Evolutionary conservation across 2,113 vertebrate genomes (phyloP), one percentile per base, ranked within the genome.

Genomic region (Bostrychus sinensis): DNA sequence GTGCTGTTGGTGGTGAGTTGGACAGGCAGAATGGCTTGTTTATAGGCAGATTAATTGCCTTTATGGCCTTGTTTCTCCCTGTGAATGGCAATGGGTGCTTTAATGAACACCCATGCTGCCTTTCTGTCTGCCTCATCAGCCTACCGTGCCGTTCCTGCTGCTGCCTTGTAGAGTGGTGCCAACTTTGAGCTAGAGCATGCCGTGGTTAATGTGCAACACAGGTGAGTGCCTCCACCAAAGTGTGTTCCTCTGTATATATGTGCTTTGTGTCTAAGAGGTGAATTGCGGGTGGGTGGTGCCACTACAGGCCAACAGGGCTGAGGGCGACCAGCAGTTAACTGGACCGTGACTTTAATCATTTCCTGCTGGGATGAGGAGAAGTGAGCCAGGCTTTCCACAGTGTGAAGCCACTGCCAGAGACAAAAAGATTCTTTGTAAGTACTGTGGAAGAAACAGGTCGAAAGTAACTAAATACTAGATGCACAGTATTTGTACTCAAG

Each of bases 31-130:
- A 83, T 87, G 66, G 85, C 86, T 87, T 88, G 86, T 90, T 90
- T 88, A 87, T 84, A 71, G 67, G 62, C 77, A 86, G 83, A 89
- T 88, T 77, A 86, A 90, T 89, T 86, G 83, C 85, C 81, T 89
- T 84, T 81, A 90, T 83, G 77, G 86, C 87, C 81, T 80, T 83
- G 84, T 86, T 90, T 81, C 78, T 84, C 73, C 56, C 66, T 36
- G 42, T 85, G 82, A 89, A 81, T 69, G 66, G 79, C 64, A 75
- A 80, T 66, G 77, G 64, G 61, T 41, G 71, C 78, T 85, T 86
- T 88, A 85, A 90, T 89, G 80, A 86, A 88, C 86, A 76, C 83
- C 75, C 85, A 78, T 63, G 10, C 79, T 59, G 70, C 56, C 53
- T 63, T 69, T 50, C 55, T 45, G 65, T 65, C 74, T 62, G 60